phyloP scores from a whole-genome alignment of 2,888 invertebrate genomes.

The Sinotaia quadrata region DNA sequence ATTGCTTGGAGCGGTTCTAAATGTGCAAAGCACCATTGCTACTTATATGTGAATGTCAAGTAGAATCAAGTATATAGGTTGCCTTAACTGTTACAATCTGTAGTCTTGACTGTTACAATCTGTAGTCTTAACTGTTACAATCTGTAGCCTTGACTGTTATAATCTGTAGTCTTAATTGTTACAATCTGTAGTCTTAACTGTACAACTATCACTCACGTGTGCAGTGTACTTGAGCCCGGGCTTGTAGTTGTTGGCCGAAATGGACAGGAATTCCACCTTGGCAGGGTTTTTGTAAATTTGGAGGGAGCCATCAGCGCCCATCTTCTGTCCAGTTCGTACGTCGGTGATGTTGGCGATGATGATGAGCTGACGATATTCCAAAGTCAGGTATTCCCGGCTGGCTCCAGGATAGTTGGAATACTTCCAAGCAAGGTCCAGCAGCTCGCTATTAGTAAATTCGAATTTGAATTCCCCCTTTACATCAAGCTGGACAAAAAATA shows the following conservation, averaged over 20 bases:
- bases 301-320: background rate
- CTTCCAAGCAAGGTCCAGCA: background rate
- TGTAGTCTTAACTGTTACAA: too few species aligned
- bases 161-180: too few species aligned
- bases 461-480: constrained; percentile 15
- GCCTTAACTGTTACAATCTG: too few species aligned
- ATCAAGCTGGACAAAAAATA: constrained; percentile 19
- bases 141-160: too few species aligned
- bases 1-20: too few species aligned
- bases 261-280: background rate
- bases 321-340: background rate
- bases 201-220: constrained; percentile 17
- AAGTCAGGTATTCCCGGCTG: constrained; percentile 10
- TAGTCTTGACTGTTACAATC: too few species aligned
- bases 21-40: too few species aligned
- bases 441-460: background rate
- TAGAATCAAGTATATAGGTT: too few species aligned
- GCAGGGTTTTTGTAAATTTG: background rate
- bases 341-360: constrained; percentile 28
- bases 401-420: background rate
- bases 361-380: constrained; percentile 33
- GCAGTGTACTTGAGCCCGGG: constrained; percentile 19
- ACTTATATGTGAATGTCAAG: too few species aligned
- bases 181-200: too few species aligned
- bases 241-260: constrained; percentile 17